These are phyloP conservation scores for Aythya fuligula DNA, from an alignment of 2,797 vertebrate species.

Conservation along the genomic window DNA sequence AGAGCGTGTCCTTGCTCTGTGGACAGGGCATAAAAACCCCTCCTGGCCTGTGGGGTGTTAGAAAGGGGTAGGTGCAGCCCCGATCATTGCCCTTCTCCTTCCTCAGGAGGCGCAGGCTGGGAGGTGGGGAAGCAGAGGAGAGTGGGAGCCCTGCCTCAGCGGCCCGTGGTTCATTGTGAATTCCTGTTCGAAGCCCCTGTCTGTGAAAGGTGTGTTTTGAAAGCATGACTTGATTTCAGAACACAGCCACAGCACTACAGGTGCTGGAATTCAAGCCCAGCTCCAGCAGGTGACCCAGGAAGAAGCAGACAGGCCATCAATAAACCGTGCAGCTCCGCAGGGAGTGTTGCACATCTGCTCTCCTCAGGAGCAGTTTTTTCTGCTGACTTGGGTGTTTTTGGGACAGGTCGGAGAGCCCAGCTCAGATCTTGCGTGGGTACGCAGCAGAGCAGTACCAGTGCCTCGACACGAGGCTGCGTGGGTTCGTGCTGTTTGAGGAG, in stretches of 20 bases:
- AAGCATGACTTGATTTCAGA: slow-evolving; percentile 32
- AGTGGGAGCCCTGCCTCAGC: background rate
- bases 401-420: background rate
- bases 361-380: background rate
- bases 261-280: background rate
- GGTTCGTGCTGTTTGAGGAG: background rate
- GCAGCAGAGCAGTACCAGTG: background rate
- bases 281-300: background rate
- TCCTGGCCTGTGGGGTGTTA: background rate
- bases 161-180: background rate
- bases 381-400: background rate
- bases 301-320: background rate
- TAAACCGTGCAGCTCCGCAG: background rate
- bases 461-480: background rate
- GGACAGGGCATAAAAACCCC: background rate
- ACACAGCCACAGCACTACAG: background rate
- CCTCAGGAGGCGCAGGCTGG: background rate
- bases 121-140: background rate
- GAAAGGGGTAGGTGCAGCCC: background rate
- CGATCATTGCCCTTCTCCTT: background rate
- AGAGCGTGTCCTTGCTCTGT: background rate
- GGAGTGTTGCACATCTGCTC: background rate
- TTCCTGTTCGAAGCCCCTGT: background rate
- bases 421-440: background rate
- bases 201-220: background rate